Evolutionary conservation across 2,797 vertebrate species (phyloP).

Genomic region (Lagodon rhomboides): DNA sequence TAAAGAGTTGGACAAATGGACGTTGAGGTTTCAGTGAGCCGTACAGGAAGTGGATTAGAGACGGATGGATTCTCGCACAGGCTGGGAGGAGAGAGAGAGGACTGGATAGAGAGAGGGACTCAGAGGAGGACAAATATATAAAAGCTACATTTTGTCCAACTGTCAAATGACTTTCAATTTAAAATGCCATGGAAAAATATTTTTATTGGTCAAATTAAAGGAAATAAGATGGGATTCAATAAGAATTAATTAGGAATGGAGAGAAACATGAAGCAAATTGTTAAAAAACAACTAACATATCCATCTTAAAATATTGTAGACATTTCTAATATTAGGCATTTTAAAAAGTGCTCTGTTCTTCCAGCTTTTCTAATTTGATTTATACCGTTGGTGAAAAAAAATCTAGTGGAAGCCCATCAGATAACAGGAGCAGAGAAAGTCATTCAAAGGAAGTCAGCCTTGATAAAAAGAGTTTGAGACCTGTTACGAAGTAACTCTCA

Average conservation of each 20-base stretch:
- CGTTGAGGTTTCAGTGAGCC: constrained; percentile 65
- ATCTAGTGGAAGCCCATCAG: not conserved
- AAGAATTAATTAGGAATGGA: not conserved
- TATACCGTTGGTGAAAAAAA: not conserved
- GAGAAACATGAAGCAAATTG: not conserved
- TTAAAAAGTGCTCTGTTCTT: not conserved
- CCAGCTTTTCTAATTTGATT: not conserved
- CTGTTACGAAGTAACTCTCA: not conserved
- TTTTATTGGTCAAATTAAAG: not conserved
- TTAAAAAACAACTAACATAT: not conserved
- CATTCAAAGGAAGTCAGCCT: too few relatives aligned
- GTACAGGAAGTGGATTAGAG: constrained; percentile 70
- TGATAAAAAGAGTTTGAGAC: too few relatives aligned
- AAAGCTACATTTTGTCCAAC: constrained; percentile 6
- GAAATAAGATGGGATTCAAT: not conserved
- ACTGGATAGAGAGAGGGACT: constrained; percentile 16
- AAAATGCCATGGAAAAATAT: not conserved
- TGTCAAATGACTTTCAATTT: constrained; percentile 8
- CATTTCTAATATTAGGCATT: too few relatives aligned
- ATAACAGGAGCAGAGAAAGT: not conserved
- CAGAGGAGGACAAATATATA: not conserved
- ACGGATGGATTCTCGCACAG: constrained; percentile 58
- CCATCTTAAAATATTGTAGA: not conserved
- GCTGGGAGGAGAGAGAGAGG: constrained; percentile 39
- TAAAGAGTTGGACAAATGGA: constrained; percentile 69